Conservation (phyloP, 2,113 vertebrate species). For the Labeo rohita region DNA sequence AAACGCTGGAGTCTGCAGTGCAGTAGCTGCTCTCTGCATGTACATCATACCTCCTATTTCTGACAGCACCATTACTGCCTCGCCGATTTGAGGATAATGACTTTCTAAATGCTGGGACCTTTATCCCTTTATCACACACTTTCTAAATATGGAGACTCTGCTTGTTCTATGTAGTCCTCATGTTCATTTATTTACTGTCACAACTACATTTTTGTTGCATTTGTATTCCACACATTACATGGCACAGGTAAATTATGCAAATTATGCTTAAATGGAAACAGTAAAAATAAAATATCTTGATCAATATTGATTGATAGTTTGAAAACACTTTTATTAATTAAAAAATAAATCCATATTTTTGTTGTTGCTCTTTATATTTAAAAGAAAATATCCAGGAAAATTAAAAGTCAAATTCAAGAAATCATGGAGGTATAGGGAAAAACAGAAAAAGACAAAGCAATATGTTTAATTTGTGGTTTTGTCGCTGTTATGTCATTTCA, state of each 20-base stretch:
- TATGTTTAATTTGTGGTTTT: not conserved
- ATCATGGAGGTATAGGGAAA: not conserved
- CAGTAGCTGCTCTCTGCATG: constrained; percentile 38
- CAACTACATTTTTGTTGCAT: not conserved
- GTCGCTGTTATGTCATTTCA: not conserved
- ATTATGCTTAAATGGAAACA: constrained; percentile 33
- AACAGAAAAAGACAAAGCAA: not conserved
- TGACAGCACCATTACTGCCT: constrained; percentile 39
- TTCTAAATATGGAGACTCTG: constrained; percentile 4
- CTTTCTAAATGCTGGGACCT: constrained; percentile 38
- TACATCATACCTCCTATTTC: constrained; percentile 7
- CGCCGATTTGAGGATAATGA: constrained; percentile 47
- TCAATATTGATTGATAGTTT: not conserved
- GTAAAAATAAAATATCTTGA: not conserved
- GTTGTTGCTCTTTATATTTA: not conserved
- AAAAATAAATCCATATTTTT: not conserved
- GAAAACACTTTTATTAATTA: too few relatives aligned
- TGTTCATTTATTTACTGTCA: constrained; percentile 6
- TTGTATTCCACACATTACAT: constrained; percentile 6
- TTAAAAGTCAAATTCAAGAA: too few relatives aligned
- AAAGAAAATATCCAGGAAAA: too few relatives aligned
- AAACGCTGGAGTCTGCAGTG: not conserved
- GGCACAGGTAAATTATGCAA: constrained; percentile 31
- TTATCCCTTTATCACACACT: constrained; percentile 35
- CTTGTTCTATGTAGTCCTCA: not conserved